Base-by-base conservation (phyloP, 2,888 invertebrate species). In the Lasius fuliginosus region DNA sequence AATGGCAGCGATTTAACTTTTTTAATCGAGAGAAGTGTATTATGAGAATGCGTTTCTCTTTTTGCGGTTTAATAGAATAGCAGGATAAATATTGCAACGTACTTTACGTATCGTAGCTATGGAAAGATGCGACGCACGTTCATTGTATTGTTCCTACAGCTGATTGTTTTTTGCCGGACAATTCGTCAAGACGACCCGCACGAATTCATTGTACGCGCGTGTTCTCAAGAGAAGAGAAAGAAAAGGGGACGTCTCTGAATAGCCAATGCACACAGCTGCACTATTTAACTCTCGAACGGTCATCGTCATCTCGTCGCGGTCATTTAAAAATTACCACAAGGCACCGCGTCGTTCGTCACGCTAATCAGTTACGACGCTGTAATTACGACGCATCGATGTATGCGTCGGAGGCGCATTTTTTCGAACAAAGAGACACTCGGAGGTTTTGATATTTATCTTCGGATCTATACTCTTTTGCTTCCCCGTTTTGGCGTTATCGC, bases 351-450 rank as follows among this genome's bases (percentile, higher is more conserved):
- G 15, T 77, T 42, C 42, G 36, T 58, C 42, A 68, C 11, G 6
- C 42, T 77, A 77, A 77, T 68, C 30, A 77, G 23, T 77, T 40
- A 68, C 11, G 12, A 40, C 9, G n/a, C 18, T 56, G 40, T 58
- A 75, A 75, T 75, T 65, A 67, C 42, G 42, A 27, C 42, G 56
- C 27, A 69, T 83, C 71, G 53, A 33, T n/a, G 23, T 62, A 33
- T 49, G 60, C 46, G 46, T 15, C 56, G n/a, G n/a, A 42, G 49
- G 68, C 62, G 49, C 5, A 36, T 36, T 68, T 65, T 23, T 71
- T 23, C 42, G 42, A 83, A 83, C 83, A 79, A 85, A 85, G 83
- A 58, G 62, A 67, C 49, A 67, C 69, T 69, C 71, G 36, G 49
- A 40, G 62, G n/a, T 74, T 77, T 82, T 82, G 58, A n/a, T n/a